Evolutionary conservation across 2,888 invertebrate species (phyloP).

Genomic region (Oligia fasciuncula): DNA sequence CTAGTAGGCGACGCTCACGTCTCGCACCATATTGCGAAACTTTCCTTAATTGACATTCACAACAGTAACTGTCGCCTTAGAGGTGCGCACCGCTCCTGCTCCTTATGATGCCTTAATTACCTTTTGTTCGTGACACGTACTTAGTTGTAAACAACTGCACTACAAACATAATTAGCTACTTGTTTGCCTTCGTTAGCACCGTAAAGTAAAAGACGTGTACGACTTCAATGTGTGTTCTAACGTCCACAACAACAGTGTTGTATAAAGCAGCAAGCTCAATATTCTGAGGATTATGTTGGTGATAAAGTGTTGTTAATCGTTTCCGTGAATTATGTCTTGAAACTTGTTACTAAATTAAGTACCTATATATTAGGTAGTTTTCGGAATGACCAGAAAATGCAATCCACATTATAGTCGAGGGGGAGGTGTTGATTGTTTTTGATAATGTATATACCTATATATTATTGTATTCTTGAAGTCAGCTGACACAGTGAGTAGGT

Average conservation of each 20-base stretch:
- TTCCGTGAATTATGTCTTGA: background rate
- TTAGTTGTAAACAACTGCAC: conserved; percentile 63
- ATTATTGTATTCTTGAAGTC: conserved; percentile 14
- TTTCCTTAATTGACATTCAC: conserved; percentile 81
- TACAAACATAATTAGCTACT: conserved; percentile 59
- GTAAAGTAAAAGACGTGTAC: conserved; percentile 34
- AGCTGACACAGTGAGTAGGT: conserved; percentile 19
- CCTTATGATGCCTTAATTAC: conserved; percentile 75
- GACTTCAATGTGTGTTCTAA: conserved; percentile 17
- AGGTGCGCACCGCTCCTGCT: conserved; percentile 60
- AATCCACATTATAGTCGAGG: conserved; percentile 1
- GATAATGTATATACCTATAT: background rate
- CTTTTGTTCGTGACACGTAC: conserved; percentile 67
- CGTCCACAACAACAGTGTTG: background rate
- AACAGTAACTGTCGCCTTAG: conserved; percentile 68
- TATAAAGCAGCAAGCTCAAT: conserved; percentile 7
- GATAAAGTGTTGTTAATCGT: conserved; percentile 5
- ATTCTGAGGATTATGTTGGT: conserved; percentile 1
- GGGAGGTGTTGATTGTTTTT: conserved; percentile 13
- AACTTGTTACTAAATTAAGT: conserved; percentile 7
- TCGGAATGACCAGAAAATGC: conserved; percentile 7
- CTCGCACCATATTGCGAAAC: conserved; percentile 75
- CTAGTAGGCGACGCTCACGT: conserved; percentile 64
- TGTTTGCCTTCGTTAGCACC: conserved; percentile 58
- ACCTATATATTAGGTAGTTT: background rate